Percentiles rank a stretch among this genome's conserved stretches.
phyloP scores from a whole-genome alignment of 2,888 invertebrate genomes.

The Macaria notata region DNA sequence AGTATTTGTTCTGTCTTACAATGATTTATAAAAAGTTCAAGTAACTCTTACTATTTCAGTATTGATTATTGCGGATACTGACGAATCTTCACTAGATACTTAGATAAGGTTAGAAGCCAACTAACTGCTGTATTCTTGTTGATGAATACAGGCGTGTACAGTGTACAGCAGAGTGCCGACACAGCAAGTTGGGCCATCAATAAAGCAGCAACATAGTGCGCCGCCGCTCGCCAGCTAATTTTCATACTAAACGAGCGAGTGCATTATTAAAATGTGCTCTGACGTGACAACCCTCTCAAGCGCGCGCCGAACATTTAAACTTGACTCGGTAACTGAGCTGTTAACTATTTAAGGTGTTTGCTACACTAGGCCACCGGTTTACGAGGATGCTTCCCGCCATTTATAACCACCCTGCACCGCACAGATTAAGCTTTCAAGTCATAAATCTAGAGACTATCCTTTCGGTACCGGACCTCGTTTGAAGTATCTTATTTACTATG shows the following conservation, averaged over 20 bases:
- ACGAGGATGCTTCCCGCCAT: constrained; percentile 39
- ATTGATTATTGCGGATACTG: no score
- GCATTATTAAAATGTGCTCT: constrained; percentile 77
- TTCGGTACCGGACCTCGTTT: constrained; percentile 14
- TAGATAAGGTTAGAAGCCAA: no score
- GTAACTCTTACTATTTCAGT: no score
- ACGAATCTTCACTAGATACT: no score
- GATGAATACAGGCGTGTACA: constrained; percentile 26
- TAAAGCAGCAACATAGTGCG: constrained; percentile 57
- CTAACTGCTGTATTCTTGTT: background rate
- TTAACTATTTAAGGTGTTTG: constrained; percentile 66
- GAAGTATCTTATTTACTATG: constrained; percentile 9
- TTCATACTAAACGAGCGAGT: constrained; percentile 79
- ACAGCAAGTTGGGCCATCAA: constrained; percentile 50
- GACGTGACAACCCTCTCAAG: constrained; percentile 67
- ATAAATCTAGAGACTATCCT: constrained; percentile 24
- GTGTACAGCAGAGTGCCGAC: constrained; percentile 28
- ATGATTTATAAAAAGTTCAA: no score
- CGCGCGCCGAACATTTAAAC: constrained; percentile 64
- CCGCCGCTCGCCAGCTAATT: constrained; percentile 68
- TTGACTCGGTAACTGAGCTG: constrained; percentile 58
- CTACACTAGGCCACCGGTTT: constrained; percentile 53
- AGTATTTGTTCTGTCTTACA: no score
- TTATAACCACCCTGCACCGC: constrained; percentile 30
- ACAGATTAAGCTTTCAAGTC: constrained; percentile 32